These are phyloP conservation scores for Spongilla lacustris DNA, from an alignment of 37 sponge, comb jelly and placozoan genomes.

Conservation along the genomic window DNA sequence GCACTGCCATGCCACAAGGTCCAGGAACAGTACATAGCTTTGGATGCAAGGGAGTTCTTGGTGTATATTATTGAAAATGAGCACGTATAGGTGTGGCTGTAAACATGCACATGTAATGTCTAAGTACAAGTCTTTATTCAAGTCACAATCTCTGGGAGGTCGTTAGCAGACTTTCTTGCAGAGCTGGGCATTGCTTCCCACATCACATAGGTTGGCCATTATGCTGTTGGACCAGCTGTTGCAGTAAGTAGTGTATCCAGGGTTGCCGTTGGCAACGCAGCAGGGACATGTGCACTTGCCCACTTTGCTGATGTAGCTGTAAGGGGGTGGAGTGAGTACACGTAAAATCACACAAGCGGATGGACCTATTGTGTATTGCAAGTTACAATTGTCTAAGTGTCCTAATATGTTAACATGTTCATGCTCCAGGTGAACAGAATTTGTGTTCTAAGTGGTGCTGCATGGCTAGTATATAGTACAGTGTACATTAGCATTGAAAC, in stretches of 20 bases:
- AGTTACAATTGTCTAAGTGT: no score
- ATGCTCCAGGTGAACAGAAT: no score
- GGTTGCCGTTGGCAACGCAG: slow-evolving; percentile 58
- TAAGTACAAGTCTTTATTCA: not conserved
- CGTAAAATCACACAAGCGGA: no score
- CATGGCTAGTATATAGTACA: no score
- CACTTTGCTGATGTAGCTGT: slow-evolving; percentile 30
- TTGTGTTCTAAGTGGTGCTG: no score
- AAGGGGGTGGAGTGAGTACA: not conserved
- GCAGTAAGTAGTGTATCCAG: slow-evolving; percentile 36
- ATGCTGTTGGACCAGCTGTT: slow-evolving; percentile 39
- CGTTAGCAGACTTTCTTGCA: slow-evolving; percentile 37
- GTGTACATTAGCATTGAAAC: no score
- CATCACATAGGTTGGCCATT: not conserved
- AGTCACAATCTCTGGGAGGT: not conserved
- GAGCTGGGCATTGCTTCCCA: not conserved
- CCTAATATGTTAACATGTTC: no score
- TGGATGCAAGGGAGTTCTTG: no score
- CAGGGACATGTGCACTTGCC: slow-evolving; percentile 58
- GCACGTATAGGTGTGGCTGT: not conserved
- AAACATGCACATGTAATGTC: not conserved
- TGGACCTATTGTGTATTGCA: not conserved
- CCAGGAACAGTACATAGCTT: no score
- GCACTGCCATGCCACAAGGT: not conserved
- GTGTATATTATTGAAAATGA: not conserved